Base-by-base conservation (phyloP, 2,888 invertebrate species). In the Rhagium mordax region DNA sequence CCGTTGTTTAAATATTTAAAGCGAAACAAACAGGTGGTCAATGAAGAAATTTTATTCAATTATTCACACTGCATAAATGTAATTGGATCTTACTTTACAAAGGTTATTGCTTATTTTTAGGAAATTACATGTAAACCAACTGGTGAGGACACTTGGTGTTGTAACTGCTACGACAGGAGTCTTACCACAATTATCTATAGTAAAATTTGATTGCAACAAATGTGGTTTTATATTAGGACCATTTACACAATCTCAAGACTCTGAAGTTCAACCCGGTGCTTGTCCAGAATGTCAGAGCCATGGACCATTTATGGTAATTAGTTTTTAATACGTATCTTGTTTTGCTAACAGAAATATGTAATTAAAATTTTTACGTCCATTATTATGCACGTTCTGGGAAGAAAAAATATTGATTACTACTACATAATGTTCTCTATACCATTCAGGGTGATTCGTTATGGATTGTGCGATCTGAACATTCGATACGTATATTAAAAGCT, bases 241-340 rank as follows among this genome's bases (percentile, higher is more conserved):
- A 0, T 99, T 98, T 86, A 94, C 96, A 15, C 99, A 99, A 89
- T 93, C 94, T 0, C 98, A 98, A 87, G 94, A 95, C 83, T 89
- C 95, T 3, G 99, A 99, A 89, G 95, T 98, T 0, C 96, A 95
- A 84, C 99, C 99, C 0, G 97, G 97, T 0, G 95, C 96, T 0
- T 99, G 99, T 89, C 99, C 99, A 0, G 98, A 99, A 85, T 99
- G 99, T 91, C 99, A 99, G 87, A 97, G 97, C 83, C 89, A 90
- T 70, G 99, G 99, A 0, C 99, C 98, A 0, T 99, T 99, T 88
- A 93, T 94, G 90, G 94, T 94, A 86, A 90, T 88, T 80, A 8
- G 24, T 24, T 24, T 6, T 24, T 69, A 41, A 15, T 29, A 7
- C 16, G 7, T 20, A 5, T 5, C 10, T 18, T 8, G 20, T 18